A percentile compares a stretch with the other conserved stretches of the same genome.
These are phyloP conservation scores for Aphelenchoides fujianensis DNA, from an alignment of 1,140 invertebrate genomes.

Conservation along the genomic window DNA sequence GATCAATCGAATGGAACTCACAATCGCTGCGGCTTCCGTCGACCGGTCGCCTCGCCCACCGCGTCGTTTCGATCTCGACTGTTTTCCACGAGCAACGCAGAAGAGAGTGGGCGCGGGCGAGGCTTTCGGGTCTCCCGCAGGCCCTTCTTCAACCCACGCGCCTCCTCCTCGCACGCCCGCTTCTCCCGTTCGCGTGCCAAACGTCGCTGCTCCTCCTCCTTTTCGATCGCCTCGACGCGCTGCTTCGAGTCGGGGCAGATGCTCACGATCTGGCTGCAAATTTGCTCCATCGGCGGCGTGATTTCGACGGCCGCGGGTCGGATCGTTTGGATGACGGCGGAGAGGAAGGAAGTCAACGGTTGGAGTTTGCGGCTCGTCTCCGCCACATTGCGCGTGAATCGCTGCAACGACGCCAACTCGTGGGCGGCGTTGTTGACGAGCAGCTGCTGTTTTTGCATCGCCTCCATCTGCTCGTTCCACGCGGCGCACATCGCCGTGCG, in stretches of 20 bases:
- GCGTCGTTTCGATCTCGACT: slow-evolving; percentile 33
- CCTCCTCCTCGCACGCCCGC: slow-evolving; percentile 30
- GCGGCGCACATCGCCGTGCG: slow-evolving; percentile 48
- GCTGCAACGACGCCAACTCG: slow-evolving; percentile 42
- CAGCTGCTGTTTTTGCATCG: slow-evolving; percentile 48
- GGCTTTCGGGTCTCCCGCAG: slow-evolving; percentile 29
- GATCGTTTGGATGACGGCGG: slow-evolving; percentile 44
- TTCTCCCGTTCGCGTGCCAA: slow-evolving; percentile 43
- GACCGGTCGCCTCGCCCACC: neutral
- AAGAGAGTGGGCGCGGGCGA: slow-evolving; percentile 23
- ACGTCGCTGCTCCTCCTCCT: slow-evolving; percentile 51
- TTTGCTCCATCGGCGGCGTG: slow-evolving; percentile 60
- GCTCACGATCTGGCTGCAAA: slow-evolving; percentile 54
- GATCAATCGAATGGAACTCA: slow-evolving; percentile 26
- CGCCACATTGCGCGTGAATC: slow-evolving; percentile 41
- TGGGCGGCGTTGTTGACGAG: slow-evolving; percentile 44
- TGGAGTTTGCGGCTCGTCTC: slow-evolving; percentile 42
- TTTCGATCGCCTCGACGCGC: slow-evolving; percentile 56
- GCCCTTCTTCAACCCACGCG: slow-evolving; percentile 26
- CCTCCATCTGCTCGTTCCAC: slow-evolving; percentile 55
- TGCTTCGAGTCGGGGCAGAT: slow-evolving; percentile 51
- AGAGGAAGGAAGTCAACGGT: slow-evolving; percentile 48
- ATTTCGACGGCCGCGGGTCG: slow-evolving; percentile 38
- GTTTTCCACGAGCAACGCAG: slow-evolving; percentile 39
- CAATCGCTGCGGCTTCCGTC: slow-evolving; percentile 15